Conservation (phyloP, 2,888 invertebrate species). For the Punctoribates punctum region DNA sequence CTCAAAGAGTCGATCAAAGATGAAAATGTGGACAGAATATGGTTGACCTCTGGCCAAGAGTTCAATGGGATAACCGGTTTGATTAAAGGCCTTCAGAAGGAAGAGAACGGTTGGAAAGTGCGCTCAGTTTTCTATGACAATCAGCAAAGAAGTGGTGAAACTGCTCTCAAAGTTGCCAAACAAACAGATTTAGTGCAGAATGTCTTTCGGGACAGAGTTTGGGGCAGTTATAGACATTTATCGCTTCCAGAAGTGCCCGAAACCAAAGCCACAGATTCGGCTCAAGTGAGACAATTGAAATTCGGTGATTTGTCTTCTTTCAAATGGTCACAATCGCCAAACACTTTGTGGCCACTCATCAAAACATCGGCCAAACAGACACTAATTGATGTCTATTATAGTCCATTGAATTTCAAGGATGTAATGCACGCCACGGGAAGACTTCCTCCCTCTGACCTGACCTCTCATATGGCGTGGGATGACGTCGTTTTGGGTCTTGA, state of each 20-base stretch:
- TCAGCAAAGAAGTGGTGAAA: no score
- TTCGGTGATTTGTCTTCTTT: conserved; percentile 84
- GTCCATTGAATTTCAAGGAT: conserved; percentile 58
- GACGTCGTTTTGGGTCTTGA: conserved; percentile 58
- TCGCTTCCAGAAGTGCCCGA: neutral
- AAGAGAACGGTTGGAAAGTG: conserved; percentile 74
- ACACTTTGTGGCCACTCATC: conserved; percentile 60
- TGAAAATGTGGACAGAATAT: conserved; percentile 51
- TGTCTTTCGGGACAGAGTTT: neutral
- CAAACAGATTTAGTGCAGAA: conserved; percentile 23
- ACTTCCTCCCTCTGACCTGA: conserved; percentile 80
- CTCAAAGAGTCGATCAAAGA: conserved; percentile 18
- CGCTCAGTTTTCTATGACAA: conserved; percentile 57
- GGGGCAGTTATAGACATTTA: conserved; percentile 17
- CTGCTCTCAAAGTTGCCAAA: neutral
- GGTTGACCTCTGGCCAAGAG: conserved; percentile 66
- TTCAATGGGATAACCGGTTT: conserved; percentile 78
- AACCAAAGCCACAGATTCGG: neutral
- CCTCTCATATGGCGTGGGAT: conserved; percentile 55
- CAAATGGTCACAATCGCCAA: conserved; percentile 85
- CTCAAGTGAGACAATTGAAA: neutral
- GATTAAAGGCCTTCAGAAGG: conserved; percentile 80
- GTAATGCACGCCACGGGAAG: conserved; percentile 97
- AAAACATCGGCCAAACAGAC: conserved; percentile 52
- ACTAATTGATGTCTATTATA: conserved; percentile 63